A percentile compares a stretch with the other conserved stretches of the same genome.
Evolutionary conservation across 2,888 invertebrate genomes (phyloP).

Genomic region (Germaria angustata): DNA sequence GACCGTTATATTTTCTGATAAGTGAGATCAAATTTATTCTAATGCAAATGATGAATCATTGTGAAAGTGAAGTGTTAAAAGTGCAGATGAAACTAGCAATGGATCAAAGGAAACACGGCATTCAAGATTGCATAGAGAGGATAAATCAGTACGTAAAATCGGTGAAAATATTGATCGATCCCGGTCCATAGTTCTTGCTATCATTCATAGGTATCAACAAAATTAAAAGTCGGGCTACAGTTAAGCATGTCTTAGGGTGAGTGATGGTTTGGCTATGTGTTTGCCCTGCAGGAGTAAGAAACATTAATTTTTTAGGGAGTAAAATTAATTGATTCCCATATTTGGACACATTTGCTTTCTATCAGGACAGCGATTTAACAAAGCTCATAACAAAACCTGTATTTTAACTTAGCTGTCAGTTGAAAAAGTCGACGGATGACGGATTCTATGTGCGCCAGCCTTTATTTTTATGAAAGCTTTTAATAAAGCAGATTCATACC

Average conservation of each 20-base stretch:
- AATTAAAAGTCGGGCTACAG: neutral
- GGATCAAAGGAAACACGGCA: constrained; percentile 13
- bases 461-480: too few relatives aligned
- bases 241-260: neutral
- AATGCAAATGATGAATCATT: constrained; percentile 2
- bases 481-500: too few relatives aligned
- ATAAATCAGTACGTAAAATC: too few relatives aligned
- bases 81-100: constrained; percentile 9
- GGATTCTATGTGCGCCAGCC: too few relatives aligned
- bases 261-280: constrained; percentile 9
- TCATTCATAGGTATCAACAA: constrained; percentile 9
- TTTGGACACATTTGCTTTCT: neutral
- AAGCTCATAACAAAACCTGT: too few relatives aligned
- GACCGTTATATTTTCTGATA: neutral
- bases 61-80: constrained; percentile 6
- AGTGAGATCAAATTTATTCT: constrained; percentile 3
- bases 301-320: too few relatives aligned
- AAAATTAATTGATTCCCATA: constrained; percentile 4
- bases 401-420: too few relatives aligned
- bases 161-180: too few relatives aligned
- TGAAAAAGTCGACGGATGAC: too few relatives aligned
- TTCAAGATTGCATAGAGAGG: constrained; percentile 6
- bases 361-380: neutral
- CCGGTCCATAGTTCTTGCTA: constrained; percentile 13
- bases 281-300: neutral